These are phyloP conservation scores for Cerceris ruficornis DNA, from an alignment of 2,888 invertebrate species.

Conservation along the genomic window DNA sequence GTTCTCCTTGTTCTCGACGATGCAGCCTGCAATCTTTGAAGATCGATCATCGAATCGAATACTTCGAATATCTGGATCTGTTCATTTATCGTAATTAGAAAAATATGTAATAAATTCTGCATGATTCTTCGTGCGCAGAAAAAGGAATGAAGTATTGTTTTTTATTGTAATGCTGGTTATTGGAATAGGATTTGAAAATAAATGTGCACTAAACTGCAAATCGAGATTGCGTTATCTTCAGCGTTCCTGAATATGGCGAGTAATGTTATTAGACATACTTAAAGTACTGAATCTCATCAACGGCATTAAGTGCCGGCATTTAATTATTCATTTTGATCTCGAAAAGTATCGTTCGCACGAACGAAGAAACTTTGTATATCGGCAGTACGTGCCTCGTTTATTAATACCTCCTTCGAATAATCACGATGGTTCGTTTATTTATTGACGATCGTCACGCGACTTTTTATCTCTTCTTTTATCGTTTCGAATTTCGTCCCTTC, in stretches of 20 bases:
- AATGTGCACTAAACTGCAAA: conserved; percentile 25
- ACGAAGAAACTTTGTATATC: conserved; percentile 5
- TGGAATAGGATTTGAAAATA: not conserved
- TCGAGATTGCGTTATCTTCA: conserved; percentile 34
- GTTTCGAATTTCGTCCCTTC: conserved; percentile 1
- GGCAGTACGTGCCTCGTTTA: not conserved
- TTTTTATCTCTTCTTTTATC: no score
- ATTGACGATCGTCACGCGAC: not conserved
- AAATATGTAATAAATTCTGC: not conserved
- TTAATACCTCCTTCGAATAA: not conserved
- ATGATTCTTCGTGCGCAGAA: not conserved
- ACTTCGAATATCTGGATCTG: no score
- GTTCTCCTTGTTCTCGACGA: conserved; percentile 7
- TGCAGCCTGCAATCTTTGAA: conserved; percentile 7
- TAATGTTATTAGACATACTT: conserved; percentile 67
- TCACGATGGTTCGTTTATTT: conserved; percentile 1
- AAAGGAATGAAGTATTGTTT: not conserved
- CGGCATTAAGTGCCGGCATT: conserved; percentile 52
- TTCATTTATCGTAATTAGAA: not conserved
- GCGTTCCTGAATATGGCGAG: conserved; percentile 73
- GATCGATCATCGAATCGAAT: not conserved
- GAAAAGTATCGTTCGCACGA: conserved; percentile 34
- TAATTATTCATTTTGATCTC: conserved; percentile 56
- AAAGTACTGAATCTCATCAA: conserved; percentile 64
- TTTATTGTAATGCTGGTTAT: not conserved